Conservation (phyloP, 2,888 invertebrate species). For the Endotricha flammealis region DNA sequence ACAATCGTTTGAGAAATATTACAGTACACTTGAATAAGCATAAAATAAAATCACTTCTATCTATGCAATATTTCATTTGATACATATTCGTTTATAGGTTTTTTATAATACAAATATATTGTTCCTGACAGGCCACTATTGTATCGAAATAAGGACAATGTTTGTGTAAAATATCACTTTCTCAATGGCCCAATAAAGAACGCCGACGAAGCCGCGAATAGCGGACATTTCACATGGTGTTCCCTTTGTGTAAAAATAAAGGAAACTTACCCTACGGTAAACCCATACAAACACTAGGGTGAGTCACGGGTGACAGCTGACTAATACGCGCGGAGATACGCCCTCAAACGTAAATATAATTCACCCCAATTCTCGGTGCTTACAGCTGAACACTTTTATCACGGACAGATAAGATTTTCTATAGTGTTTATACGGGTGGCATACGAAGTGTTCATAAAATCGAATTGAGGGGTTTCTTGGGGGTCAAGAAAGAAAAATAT, state of each 20-base stretch:
- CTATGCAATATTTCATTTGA: too few relatives aligned
- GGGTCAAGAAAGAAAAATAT: conserved; percentile 5
- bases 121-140: too few relatives aligned
- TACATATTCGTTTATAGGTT: too few relatives aligned
- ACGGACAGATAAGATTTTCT: conserved; percentile 11
- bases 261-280: conserved; percentile 7
- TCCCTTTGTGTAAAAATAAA: conserved; percentile 10
- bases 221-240: neutral
- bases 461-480: too few relatives aligned
- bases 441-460: too few relatives aligned
- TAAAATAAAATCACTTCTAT: too few relatives aligned
- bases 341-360: conserved; percentile 13
- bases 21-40: too few relatives aligned
- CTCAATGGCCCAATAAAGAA: conserved; percentile 1
- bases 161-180: neutral
- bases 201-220: conserved; percentile 5
- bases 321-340: conserved; percentile 16
- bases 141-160: too few relatives aligned
- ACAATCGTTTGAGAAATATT: too few relatives aligned
- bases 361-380: conserved; percentile 12
- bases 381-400: conserved; percentile 11
- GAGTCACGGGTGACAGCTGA: conserved; percentile 23
- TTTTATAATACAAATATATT: neutral
- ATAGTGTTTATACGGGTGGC: conserved; percentile 4
- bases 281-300: conserved; percentile 9